Evolutionary conservation across 1,140 invertebrate species (phyloP).

Genomic region (Drosophila varians): DNA sequence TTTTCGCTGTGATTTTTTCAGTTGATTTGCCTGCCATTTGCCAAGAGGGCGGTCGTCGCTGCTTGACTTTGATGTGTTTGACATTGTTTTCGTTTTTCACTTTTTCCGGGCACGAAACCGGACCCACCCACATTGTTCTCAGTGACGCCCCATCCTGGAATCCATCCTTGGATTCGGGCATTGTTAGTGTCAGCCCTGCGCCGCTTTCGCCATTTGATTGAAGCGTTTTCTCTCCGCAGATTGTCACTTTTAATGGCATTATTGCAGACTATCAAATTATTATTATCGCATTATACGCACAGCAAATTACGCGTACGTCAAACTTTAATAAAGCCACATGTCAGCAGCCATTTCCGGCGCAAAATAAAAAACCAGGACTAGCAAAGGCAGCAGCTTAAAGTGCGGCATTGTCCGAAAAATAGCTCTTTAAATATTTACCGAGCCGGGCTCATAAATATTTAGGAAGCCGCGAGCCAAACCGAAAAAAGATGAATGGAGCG

Average conservation of each 20-base stretch:
- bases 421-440: slow-evolving; percentile 26
- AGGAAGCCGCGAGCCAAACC: slow-evolving; percentile 38
- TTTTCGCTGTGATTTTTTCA: slow-evolving; percentile 69
- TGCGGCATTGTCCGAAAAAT: slow-evolving; percentile 5
- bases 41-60: slow-evolving; percentile 25
- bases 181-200: neutral
- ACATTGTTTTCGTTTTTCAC: slow-evolving; percentile 71
- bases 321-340: slow-evolving; percentile 47
- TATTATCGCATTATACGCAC: slow-evolving; percentile 57
- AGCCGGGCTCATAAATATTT: slow-evolving; percentile 64
- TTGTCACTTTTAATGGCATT: slow-evolving; percentile 58
- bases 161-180: slow-evolving; percentile 1
- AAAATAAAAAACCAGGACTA: neutral
- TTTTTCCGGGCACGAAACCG: slow-evolving; percentile 17
- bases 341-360: neutral
- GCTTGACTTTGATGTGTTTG: slow-evolving; percentile 77
- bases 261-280: slow-evolving; percentile 46
- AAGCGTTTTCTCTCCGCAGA: slow-evolving; percentile 43
- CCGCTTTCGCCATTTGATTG: slow-evolving; percentile 25
- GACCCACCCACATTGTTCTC: neutral
- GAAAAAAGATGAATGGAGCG: slow-evolving; percentile 50
- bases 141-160: neutral
- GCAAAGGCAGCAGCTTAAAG: slow-evolving; percentile 8
- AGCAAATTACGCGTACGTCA: slow-evolving; percentile 43
- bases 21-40: slow-evolving; percentile 72